Percentiles rank a stretch among this genome's conserved stretches.
These are phyloP conservation scores for Vidua chalybeata DNA, from an alignment of 2,113 vertebrate genomes.

Conservation along the genomic window DNA sequence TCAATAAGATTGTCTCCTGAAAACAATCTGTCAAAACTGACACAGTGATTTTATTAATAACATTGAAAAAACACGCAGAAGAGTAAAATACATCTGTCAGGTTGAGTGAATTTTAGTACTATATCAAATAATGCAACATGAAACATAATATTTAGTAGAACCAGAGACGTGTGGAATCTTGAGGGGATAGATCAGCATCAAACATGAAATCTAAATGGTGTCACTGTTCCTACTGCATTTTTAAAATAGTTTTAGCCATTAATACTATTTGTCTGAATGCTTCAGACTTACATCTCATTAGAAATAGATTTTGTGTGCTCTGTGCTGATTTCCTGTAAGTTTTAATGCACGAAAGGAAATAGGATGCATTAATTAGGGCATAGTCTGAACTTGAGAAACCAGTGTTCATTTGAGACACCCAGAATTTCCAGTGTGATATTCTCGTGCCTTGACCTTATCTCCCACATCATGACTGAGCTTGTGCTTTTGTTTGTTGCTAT, in stretches of 20 bases:
- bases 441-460: not conserved
- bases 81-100: slow-evolving; percentile 16
- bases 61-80: not conserved
- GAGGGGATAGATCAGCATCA: not conserved
- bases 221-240: not conserved
- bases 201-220: not conserved
- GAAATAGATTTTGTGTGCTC: not conserved
- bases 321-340: not conserved
- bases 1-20: not conserved
- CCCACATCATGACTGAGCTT: not conserved
- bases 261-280: not conserved
- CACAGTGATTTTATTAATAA: not conserved
- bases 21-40: not conserved
- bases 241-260: not conserved
- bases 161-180: not conserved
- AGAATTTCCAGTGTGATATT: slow-evolving; percentile 28
- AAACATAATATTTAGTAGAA: slow-evolving; percentile 15
- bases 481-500: not conserved
- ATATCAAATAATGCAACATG: not conserved
- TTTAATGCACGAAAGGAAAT: slow-evolving; percentile 10
- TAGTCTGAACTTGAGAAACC: slow-evolving; percentile 7
- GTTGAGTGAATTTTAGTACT: not conserved
- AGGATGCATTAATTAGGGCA: not conserved
- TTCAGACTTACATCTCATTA: not conserved
- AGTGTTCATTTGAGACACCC: not conserved